Evolutionary conservation across 2,888 invertebrate species (phyloP).

Genomic region (Aphelenchoides bicaudatus): DNA sequence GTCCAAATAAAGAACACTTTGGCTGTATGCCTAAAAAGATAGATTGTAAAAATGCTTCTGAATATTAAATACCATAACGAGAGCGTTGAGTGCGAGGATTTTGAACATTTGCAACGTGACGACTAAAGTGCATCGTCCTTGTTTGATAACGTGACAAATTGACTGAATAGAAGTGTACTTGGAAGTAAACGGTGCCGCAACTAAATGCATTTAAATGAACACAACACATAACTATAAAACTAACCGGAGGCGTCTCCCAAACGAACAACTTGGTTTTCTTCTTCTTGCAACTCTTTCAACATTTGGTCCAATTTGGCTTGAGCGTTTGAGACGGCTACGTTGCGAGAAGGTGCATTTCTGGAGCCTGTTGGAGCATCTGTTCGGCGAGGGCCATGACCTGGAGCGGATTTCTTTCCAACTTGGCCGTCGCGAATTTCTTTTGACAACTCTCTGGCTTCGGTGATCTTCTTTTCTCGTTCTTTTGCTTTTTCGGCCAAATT

Average conservation of each 20-base stretch:
- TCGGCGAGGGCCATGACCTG: slow-evolving; percentile 21
- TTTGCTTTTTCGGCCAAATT: background rate
- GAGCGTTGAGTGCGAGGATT: slow-evolving; percentile 92
- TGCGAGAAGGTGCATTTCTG: background rate
- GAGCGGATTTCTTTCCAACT: slow-evolving; percentile 18
- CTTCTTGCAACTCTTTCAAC: slow-evolving; percentile 78
- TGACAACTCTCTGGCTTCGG: slow-evolving; percentile 15
- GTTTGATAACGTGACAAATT: slow-evolving; percentile 99
- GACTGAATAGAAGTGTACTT: slow-evolving; percentile 59
- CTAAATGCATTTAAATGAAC: no score
- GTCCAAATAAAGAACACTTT: slow-evolving; percentile 93
- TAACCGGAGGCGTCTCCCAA: slow-evolving; percentile 96
- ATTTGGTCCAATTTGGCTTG: slow-evolving; percentile 64
- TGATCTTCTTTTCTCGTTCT: slow-evolving; percentile 13
- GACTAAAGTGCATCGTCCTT: slow-evolving; percentile 95
- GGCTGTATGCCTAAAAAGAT: slow-evolving; percentile 95
- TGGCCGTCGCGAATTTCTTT: slow-evolving; percentile 15
- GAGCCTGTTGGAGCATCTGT: slow-evolving; percentile 37
- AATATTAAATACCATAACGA: no score
- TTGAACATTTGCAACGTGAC: slow-evolving; percentile 99
- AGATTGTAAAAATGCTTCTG: no score
- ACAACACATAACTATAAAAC: no score
- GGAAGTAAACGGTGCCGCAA: slow-evolving; percentile 68
- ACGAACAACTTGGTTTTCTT: slow-evolving; percentile 78
- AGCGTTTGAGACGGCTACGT: background rate